phyloP scores from a whole-genome alignment of 30 jellyfish, hydroid and myxozoan genomes.

The Phacellophora camtschatica region DNA sequence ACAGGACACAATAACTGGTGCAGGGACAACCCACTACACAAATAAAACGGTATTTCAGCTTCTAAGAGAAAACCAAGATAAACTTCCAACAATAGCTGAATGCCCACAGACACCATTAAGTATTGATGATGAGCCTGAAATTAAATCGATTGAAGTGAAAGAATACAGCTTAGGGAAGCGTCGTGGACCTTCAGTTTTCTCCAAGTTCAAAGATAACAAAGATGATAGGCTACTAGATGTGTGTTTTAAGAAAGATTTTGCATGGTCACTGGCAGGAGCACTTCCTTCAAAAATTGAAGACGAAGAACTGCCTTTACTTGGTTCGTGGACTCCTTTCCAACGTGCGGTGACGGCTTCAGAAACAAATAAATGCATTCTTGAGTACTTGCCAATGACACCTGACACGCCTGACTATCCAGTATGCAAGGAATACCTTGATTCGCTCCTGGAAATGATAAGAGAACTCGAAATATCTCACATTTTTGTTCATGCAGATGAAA shows the following conservation, averaged over 20 bases:
- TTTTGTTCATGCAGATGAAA: conserved; percentile 46
- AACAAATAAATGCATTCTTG: conserved; percentile 9
- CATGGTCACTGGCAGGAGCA: conserved; percentile 34
- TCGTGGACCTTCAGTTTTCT: neutral
- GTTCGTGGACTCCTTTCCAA: conserved; percentile 39
- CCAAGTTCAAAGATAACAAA: neutral
- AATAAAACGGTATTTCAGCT: conserved; percentile 50
- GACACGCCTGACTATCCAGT: conserved; percentile 42
- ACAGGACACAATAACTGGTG: conserved; percentile 42
- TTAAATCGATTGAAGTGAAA: neutral
- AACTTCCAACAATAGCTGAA: neutral
- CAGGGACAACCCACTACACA: conserved; percentile 52
- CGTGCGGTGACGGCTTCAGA: neutral
- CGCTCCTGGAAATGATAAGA: neutral
- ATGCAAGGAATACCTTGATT: conserved; percentile 22
- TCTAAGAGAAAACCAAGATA: neutral
- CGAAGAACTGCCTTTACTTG: conserved; percentile 30
- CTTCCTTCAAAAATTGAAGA: too few relatives aligned
- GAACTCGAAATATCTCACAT: conserved; percentile 18
- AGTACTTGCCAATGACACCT: conserved; percentile 28
- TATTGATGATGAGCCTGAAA: neutral
- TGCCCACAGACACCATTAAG: neutral
- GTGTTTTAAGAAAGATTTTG: conserved; percentile 27
- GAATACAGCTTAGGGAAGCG: conserved; percentile 12
- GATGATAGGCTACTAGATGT: neutral